Evolutionary conservation across 2,113 vertebrate genomes (phyloP).

Genomic region (Rutilus rutilus): DNA sequence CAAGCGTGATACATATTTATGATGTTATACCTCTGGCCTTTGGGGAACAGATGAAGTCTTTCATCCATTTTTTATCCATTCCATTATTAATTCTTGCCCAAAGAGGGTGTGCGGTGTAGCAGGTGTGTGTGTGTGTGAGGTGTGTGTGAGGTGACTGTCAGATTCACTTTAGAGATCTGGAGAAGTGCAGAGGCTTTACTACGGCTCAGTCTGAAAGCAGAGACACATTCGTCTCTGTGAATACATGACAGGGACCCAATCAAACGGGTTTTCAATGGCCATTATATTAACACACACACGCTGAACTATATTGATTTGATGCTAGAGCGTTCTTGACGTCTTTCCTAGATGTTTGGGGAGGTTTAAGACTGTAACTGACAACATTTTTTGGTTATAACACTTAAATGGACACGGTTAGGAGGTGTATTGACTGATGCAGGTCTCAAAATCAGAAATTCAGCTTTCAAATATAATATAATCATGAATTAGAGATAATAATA

Average conservation of each 20-base stretch:
- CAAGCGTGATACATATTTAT: neutral
- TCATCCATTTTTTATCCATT: conserved; percentile 25
- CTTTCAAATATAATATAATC: neutral
- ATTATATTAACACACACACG: neutral
- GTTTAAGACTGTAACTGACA: neutral
- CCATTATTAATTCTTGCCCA: neutral
- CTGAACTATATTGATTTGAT: neutral
- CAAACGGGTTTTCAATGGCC: neutral
- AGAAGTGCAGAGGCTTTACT: neutral
- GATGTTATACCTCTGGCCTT: conserved; percentile 10
- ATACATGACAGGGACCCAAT: neutral
- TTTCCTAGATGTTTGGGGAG: too few relatives aligned
- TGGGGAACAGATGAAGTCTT: neutral
- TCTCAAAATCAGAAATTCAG: neutral
- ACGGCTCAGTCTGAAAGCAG: neutral
- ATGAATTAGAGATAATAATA: neutral
- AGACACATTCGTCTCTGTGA: neutral
- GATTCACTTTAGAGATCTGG: conserved; percentile 7
- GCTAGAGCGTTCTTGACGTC: too few relatives aligned
- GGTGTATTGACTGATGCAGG: neutral
- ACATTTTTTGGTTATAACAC: neutral
- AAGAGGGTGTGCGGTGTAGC: neutral
- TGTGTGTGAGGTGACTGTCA: neutral
- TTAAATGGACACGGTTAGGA: neutral
- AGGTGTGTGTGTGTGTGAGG: too few relatives aligned